A percentile compares a stretch with the other conserved stretches of the same genome.
Conservation (phyloP, 2,888 invertebrate genomes). For the Dioctria rufipes region DNA sequence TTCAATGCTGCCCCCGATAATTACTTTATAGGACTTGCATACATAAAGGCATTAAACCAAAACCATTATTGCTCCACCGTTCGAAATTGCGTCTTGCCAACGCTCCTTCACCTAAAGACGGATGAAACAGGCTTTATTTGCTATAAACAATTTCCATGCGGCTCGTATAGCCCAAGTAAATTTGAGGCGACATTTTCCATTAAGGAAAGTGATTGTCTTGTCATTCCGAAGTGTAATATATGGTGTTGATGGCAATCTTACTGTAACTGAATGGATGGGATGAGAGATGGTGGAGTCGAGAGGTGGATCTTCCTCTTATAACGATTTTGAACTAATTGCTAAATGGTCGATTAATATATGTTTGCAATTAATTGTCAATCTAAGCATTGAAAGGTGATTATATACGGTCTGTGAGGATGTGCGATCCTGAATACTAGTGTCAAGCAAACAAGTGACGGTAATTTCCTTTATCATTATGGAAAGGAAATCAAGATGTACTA, state of each 20-base stretch:
- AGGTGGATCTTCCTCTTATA: background rate
- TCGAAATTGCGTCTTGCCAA: constrained; percentile 17
- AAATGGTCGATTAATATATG: constrained; percentile 58
- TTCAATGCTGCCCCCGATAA: constrained; percentile 46
- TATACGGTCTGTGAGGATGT: background rate
- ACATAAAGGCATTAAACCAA: constrained; percentile 41
- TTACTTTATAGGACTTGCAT: constrained; percentile 54
- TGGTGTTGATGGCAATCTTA: constrained; percentile 49
- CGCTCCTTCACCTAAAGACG: constrained; percentile 25
- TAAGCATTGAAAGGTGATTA: constrained; percentile 4
- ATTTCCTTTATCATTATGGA: constrained; percentile 34
- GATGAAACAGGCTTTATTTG: constrained; percentile 54
- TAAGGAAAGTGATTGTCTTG: constrained; percentile 58
- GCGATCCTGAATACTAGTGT: background rate
- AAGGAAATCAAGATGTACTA: background rate
- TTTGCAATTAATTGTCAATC: constrained; percentile 58
- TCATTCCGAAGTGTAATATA: constrained; percentile 56
- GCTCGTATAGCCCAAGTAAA: constrained; percentile 54
- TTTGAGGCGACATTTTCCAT: constrained; percentile 57
- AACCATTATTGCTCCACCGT: constrained; percentile 29
- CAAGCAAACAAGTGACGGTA: constrained; percentile 44
- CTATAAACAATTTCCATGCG: constrained; percentile 55
- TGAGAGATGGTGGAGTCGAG: background rate
- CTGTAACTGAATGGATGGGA: constrained; percentile 10
- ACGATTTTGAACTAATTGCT: constrained; percentile 54